A percentile compares a stretch with the other conserved stretches of the same genome.
Conservation (phyloP, 1,140 invertebrate species). For the Pararge aegeria region DNA sequence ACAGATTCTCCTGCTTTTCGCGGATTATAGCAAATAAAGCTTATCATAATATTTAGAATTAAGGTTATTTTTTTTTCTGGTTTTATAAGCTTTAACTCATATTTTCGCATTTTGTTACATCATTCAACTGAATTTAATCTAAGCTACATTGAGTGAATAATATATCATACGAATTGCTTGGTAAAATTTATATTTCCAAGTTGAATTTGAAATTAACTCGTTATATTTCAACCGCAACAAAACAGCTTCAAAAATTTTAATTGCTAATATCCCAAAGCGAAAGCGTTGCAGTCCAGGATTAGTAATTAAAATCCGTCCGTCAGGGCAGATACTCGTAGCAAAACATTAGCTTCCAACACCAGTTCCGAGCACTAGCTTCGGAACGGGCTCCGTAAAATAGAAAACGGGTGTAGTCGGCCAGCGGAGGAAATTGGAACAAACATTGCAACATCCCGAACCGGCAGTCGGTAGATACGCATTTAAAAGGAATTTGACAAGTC, state of each 20-base stretch:
- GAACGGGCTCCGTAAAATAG: slow-evolving; percentile 47
- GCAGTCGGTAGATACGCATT: slow-evolving; percentile 44
- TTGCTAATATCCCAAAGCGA: slow-evolving; percentile 2
- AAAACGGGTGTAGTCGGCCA: slow-evolving; percentile 44
- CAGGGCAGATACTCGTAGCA: slow-evolving; percentile 17
- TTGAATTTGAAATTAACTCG: neutral
- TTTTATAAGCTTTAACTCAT: too few species aligned
- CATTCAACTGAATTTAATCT: too few species aligned
- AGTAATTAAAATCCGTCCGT: slow-evolving; percentile 26
- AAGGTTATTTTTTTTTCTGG: too few species aligned
- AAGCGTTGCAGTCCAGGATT: neutral
- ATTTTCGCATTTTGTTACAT: too few species aligned
- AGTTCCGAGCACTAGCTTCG: slow-evolving; percentile 8
- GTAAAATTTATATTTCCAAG: neutral
- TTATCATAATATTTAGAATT: too few species aligned
- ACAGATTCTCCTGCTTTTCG: too few species aligned
- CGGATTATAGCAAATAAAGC: too few species aligned
- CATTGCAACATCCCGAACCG: slow-evolving; percentile 49
- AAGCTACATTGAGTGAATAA: too few species aligned
- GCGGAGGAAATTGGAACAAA: slow-evolving; percentile 67
- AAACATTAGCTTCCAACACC: slow-evolving; percentile 33
- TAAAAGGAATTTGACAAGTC: slow-evolving; percentile 46
- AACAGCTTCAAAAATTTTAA: slow-evolving; percentile 4
- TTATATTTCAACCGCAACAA: neutral
- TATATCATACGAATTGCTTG: too few species aligned